Evolutionary conservation across 2,113 vertebrate genomes (phyloP), one percentile per base, ranked within the genome.

Genomic region (Kryptolebias marmoratus): DNA sequence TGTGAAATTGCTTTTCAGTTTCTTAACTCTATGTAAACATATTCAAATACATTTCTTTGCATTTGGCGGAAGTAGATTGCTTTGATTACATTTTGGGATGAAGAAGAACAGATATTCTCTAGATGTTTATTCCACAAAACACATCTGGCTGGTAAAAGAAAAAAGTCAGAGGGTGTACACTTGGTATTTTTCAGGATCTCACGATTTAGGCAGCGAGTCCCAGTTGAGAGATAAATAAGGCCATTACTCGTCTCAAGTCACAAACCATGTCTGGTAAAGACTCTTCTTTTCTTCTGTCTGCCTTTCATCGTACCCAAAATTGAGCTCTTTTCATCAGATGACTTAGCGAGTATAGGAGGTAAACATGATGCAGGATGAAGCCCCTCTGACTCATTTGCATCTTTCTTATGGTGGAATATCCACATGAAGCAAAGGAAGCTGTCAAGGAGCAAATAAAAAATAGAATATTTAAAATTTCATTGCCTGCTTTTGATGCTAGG

Each of bases 221-320:
- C 53, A 81, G 75, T 58, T 64, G 71, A 90, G 83, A 62, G 49
- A 80, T 77, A 85, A 90, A 90, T 81, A 88, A 80, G 72, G 42
- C 64, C 70, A 83, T 88, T 78, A 81, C 73, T 79, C 82, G 69
- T 87, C 72, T 70, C 48, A 3, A 16, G 30, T 67, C 64, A 68
- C 32, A 71, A 72, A 64, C 60, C 47, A 71, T 68, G 66, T 71
- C 72, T 73, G 52, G 59, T 75, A 49, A 74, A 76, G 44, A 78
- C 69, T 28, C 73, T 57, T 44, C n/a, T 13, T 60, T 60, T 36
- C 32, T 69, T 80, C 68, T 78, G 64, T 52, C 57, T 45, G 60
- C 69, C 77, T 89, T 89, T 88, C 68, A 87, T 89, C 86, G 69
- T 36, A 74, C 53, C 50, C 65, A 71, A 81, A 69, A 89, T 87